phyloP scores from a whole-genome alignment of 2,888 invertebrate genomes.

The Ferdinandea cuprea region DNA sequence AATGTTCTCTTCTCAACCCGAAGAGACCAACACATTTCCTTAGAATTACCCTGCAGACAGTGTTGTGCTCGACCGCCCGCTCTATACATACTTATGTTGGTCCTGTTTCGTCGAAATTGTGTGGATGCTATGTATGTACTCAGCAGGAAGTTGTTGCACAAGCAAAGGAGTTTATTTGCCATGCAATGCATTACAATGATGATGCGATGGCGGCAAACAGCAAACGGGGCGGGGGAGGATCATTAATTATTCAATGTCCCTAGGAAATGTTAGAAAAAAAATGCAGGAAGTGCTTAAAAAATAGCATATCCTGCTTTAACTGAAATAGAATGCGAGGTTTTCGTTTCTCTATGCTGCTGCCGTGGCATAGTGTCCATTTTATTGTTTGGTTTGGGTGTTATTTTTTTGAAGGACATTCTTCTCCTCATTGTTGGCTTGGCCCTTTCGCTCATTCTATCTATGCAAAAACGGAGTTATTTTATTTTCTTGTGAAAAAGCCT shows the following conservation, averaged over 20 bases:
- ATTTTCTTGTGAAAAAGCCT: conserved; percentile 41
- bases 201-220: conserved; percentile 51
- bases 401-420: conserved; percentile 47
- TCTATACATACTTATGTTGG: background rate
- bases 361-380: conserved; percentile 48
- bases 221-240: conserved; percentile 40
- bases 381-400: conserved; percentile 45
- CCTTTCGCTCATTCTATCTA: conserved; percentile 27
- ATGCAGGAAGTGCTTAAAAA: conserved; percentile 68
- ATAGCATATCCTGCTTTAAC: conserved; percentile 65
- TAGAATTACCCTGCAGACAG: conserved; percentile 28
- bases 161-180: conserved; percentile 51
- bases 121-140: conserved; percentile 54
- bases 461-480: conserved; percentile 19
- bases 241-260: conserved; percentile 74
- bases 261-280: conserved; percentile 54
- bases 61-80: background rate
- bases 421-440: background rate
- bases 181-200: conserved; percentile 44
- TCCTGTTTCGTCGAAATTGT: conserved; percentile 33
- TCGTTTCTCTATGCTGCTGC: conserved; percentile 47
- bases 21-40: conserved; percentile 59
- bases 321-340: conserved; percentile 48
- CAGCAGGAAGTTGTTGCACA: conserved; percentile 68
- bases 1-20: background rate